These are phyloP conservation scores for Lophura nycthemera DNA, from an alignment of 2,113 vertebrate genomes.

Conservation along the genomic window DNA sequence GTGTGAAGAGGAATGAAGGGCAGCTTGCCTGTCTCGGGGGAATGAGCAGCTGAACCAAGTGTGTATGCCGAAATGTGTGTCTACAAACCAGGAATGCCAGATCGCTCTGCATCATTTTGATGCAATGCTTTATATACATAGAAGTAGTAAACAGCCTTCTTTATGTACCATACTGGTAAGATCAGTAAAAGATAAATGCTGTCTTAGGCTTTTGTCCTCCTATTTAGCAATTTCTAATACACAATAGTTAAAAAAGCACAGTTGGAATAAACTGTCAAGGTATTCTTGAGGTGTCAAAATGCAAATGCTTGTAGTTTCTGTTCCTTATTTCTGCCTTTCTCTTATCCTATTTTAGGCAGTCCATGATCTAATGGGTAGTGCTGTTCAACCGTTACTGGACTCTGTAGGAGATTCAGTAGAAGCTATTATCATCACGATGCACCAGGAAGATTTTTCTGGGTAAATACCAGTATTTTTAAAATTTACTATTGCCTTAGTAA, in stretches of 20 bases:
- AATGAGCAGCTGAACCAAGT: background rate
- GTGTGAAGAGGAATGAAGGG: background rate
- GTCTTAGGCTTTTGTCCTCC: background rate
- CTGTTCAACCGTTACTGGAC: conserved; percentile 91
- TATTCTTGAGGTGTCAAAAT: conserved; percentile 15
- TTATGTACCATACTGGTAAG: background rate
- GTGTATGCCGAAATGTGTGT: background rate
- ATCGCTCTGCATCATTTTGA: background rate
- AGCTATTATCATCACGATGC: conserved; percentile 97
- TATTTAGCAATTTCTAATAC: background rate
- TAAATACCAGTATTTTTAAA: conserved; percentile 63
- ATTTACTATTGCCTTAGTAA: background rate
- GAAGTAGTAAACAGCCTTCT: background rate
- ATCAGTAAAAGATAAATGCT: background rate
- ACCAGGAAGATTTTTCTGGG: conserved; percentile 98
- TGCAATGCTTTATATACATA: background rate
- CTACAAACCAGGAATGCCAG: background rate
- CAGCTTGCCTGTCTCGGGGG: background rate
- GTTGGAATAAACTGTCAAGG: background rate
- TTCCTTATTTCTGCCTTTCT: conserved; percentile 44
- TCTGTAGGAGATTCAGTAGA: conserved; percentile 95
- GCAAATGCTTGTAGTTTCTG: conserved; percentile 9
- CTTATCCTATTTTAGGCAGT: conserved; percentile 79
- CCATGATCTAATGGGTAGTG: conserved; percentile 89
- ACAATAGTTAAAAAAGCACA: background rate